A percentile compares a stretch with the other conserved stretches of the same genome.
phyloP scores from a whole-genome alignment of 1,140 invertebrate genomes.

The Branchinecta lynchi region DNA sequence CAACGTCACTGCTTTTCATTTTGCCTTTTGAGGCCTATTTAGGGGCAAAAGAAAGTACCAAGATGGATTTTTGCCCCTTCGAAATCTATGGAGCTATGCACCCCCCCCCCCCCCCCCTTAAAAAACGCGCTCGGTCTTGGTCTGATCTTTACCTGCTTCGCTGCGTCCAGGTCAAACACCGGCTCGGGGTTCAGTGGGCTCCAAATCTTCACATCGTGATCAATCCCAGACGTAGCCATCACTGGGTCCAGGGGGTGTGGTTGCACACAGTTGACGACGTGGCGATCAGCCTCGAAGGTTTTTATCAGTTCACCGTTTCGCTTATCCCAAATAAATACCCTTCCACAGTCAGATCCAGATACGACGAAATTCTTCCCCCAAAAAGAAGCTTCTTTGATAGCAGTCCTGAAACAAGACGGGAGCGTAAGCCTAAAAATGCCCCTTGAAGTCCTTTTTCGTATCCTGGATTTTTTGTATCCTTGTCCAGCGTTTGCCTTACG shows the following conservation, averaged over 20 bases:
- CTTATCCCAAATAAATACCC: slow-evolving; percentile 36
- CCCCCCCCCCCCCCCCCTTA: neutral
- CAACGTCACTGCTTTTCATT: too few relatives aligned
- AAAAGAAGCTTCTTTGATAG: slow-evolving; percentile 80
- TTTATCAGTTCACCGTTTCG: slow-evolving; percentile 49
- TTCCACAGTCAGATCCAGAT: slow-evolving; percentile 73
- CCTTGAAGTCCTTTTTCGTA: too few relatives aligned
- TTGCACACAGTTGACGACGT: slow-evolving; percentile 73
- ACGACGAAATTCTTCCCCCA: slow-evolving; percentile 69
- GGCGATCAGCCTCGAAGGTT: slow-evolving; percentile 63
- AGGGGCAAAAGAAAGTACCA: too few relatives aligned
- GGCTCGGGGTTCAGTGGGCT: slow-evolving; percentile 43
- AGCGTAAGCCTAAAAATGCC: too few relatives aligned
- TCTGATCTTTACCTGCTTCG: slow-evolving; percentile 45
- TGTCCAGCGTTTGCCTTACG: too few relatives aligned
- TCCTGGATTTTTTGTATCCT: too few relatives aligned
- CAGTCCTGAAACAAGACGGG: slow-evolving; percentile 46
- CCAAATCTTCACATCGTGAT: slow-evolving; percentile 80
- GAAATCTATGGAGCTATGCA: neutral
- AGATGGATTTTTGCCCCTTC: too few relatives aligned
- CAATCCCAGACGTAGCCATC: slow-evolving; percentile 71
- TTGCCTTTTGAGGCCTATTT: too few relatives aligned
- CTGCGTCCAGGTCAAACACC: slow-evolving; percentile 46
- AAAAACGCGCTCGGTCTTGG: neutral
- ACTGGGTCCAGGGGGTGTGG: slow-evolving; percentile 67